A percentile compares a stretch with the other conserved stretches of the same genome.
phyloP scores from a whole-genome alignment of 2,888 invertebrate genomes.

The Orthosia gothica region DNA sequence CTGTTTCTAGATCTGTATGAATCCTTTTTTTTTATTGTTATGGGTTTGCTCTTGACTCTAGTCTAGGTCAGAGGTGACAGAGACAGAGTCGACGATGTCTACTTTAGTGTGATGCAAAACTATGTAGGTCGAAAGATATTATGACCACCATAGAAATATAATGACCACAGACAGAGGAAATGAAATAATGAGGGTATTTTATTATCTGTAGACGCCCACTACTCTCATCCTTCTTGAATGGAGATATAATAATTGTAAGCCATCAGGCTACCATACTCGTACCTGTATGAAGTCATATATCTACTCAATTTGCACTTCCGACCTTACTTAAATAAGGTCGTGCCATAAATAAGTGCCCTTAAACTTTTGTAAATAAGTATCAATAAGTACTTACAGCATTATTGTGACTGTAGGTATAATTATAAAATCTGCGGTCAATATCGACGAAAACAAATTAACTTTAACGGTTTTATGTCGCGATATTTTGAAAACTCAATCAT shows the following conservation, averaged over 20 bases:
- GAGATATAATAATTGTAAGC: constrained; percentile 25
- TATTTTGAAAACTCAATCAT: background rate
- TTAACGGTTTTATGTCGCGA: background rate
- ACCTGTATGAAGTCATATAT: constrained; percentile 14
- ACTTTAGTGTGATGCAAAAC: constrained; percentile 16
- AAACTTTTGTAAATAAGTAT: constrained; percentile 43
- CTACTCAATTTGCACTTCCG: constrained; percentile 10
- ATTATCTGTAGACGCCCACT: constrained; percentile 4
- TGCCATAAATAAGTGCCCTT: constrained; percentile 43
- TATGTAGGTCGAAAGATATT: constrained; percentile 43
- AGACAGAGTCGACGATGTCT: too few relatives aligned
- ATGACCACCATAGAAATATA: constrained; percentile 47
- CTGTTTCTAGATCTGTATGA: constrained; percentile 3
- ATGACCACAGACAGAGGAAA: constrained; percentile 35
- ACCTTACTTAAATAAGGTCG: constrained; percentile 6
- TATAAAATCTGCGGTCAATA: background rate
- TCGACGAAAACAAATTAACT: background rate
- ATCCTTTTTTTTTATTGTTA: too few relatives aligned
- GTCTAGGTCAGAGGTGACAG: too few relatives aligned
- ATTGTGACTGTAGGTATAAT: background rate
- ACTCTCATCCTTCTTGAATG: constrained; percentile 17
- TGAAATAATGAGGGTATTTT: constrained; percentile 33
- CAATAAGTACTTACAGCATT: background rate
- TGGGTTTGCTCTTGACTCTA: too few relatives aligned
- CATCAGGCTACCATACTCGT: background rate